A percentile compares a stretch with the other conserved stretches of the same genome.
Conservation (phyloP, 2,113 vertebrate species). For the Sclerurus mexicanus region DNA sequence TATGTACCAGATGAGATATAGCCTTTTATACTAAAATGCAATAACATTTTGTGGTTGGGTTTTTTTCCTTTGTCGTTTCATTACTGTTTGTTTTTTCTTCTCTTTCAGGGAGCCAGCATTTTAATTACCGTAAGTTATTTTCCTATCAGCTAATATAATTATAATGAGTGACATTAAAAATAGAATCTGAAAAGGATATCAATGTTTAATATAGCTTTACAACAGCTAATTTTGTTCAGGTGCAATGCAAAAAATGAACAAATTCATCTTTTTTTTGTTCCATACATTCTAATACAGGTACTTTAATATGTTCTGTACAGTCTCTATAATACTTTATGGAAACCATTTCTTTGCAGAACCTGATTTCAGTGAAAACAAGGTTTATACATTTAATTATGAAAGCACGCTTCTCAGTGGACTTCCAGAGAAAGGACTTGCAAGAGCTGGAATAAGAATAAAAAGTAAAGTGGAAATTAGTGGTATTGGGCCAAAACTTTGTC, state of each 20-base stretch:
- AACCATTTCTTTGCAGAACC: constrained; percentile 60
- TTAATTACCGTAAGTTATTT: constrained; percentile 64
- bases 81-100: constrained; percentile 4
- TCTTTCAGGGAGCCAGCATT: constrained; percentile 49
- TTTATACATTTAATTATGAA: constrained; percentile 62
- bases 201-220: constrained; percentile 44
- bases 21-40: neutral
- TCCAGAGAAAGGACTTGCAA: constrained; percentile 47
- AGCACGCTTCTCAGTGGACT: constrained; percentile 42
- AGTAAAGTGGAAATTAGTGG: constrained; percentile 65
- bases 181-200: constrained; percentile 5
- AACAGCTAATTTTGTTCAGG: constrained; percentile 33
- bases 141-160: constrained; percentile 18
- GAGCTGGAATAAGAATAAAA: constrained; percentile 63
- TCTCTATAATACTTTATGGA: constrained; percentile 18
- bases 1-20: neutral
- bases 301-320: neutral
- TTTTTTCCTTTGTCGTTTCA: constrained; percentile 2
- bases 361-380: constrained; percentile 34
- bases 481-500: constrained; percentile 56
- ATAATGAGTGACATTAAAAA: constrained; percentile 52
- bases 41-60: neutral
- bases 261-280: constrained; percentile 26
- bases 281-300: neutral
- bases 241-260: constrained; percentile 27